Percentiles rank a stretch among this genome's conserved stretches.
Conservation (phyloP, 2,113 vertebrate genomes). For the Phalacrocorax brasilianus region DNA sequence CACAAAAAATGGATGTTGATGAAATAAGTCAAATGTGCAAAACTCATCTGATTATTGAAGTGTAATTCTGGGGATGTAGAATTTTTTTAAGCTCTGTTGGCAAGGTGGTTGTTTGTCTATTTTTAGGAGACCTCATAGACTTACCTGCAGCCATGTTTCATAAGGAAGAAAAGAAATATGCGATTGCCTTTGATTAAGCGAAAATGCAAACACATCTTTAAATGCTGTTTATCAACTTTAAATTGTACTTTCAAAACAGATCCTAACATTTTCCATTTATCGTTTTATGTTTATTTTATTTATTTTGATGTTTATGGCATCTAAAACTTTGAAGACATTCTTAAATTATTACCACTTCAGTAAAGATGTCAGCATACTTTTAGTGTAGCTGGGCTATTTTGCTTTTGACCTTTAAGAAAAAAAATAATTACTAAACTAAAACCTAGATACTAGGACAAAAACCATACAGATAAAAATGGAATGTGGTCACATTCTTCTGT, state of each 20-base stretch:
- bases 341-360: background rate
- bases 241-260: background rate
- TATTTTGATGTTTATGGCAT: background rate
- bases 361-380: background rate
- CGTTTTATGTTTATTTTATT: slow-evolving; percentile 2
- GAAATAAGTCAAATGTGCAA: background rate
- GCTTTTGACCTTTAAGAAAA: background rate
- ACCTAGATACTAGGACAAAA: background rate
- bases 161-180: slow-evolving; percentile 6
- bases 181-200: slow-evolving; percentile 16
- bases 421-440: background rate
- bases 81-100: background rate
- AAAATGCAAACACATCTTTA: slow-evolving; percentile 1
- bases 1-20: background rate
- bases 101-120: background rate
- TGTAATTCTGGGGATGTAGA: background rate
- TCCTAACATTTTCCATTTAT: background rate
- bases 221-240: slow-evolving; percentile 27
- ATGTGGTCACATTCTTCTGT: background rate
- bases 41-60: background rate
- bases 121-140: background rate
- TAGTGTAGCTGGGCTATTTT: background rate
- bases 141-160: background rate
- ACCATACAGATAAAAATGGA: background rate
- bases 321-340: background rate